Evolutionary conservation across 2,113 vertebrate genomes (phyloP).

Genomic region (Morone saxatilis): DNA sequence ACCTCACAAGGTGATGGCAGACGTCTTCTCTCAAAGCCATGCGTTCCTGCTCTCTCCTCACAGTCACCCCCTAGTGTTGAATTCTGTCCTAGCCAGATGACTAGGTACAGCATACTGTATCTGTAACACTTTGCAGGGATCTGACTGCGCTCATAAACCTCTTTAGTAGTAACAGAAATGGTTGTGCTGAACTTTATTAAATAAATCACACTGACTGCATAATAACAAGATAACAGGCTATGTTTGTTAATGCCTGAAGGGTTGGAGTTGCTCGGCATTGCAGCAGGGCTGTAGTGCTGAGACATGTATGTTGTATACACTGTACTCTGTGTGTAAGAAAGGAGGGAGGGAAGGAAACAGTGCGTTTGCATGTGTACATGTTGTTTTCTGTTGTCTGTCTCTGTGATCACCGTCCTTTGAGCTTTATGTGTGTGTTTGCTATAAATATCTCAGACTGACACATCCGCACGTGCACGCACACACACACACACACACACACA

Average conservation of each 20-base stretch:
- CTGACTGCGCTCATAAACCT: conserved; percentile 3
- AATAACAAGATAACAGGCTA: conserved; percentile 29
- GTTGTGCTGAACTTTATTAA: conserved; percentile 40
- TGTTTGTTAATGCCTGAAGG: conserved; percentile 41
- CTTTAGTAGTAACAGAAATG: conserved; percentile 23
- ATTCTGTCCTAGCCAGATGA: conserved; percentile 12
- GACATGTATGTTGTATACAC: conserved; percentile 18
- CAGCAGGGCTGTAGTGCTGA: background rate
- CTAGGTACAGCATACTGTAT: background rate
- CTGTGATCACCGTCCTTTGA: conserved; percentile 23
- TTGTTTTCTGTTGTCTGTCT: background rate
- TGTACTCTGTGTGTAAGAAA: background rate
- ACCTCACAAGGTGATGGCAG: conserved; percentile 2
- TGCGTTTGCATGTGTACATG: background rate
- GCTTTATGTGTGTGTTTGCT: conserved; percentile 34
- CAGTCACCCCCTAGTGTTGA: conserved; percentile 74
- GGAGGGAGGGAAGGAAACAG: background rate
- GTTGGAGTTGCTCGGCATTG: conserved; percentile 20
- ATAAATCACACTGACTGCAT: conserved; percentile 29
- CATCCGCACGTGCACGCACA: background rate
- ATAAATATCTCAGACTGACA: conserved; percentile 45
- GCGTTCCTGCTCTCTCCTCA: conserved; percentile 21
- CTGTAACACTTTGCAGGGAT: conserved; percentile 10
- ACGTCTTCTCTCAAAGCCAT: background rate
- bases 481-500: too few relatives aligned